A percentile compares a stretch with the other conserved stretches of the same genome.
These are phyloP conservation scores for Peromyscus attwateri DNA, from an alignment of 2,797 vertebrate genomes.

Conservation along the genomic window DNA sequence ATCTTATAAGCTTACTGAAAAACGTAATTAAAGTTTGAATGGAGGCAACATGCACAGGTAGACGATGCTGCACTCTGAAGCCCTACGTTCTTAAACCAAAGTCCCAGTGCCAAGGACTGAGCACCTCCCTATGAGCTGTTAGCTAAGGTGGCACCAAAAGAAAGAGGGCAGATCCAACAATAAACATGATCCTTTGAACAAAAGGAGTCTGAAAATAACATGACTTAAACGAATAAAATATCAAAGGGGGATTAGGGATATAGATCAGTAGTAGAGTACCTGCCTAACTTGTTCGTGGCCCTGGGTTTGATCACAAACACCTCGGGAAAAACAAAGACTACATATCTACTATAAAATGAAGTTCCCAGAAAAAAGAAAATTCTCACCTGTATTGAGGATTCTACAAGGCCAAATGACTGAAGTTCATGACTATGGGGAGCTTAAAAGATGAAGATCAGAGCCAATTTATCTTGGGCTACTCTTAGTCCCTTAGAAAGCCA, in stretches of 20 bases:
- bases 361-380: not conserved
- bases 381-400: not conserved
- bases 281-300: too few species aligned
- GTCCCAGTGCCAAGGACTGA: not conserved
- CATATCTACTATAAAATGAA: not conserved
- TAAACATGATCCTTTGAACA: not conserved
- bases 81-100: not conserved
- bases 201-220: not conserved
- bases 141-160: not conserved
- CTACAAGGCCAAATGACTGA: not conserved
- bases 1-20: not conserved
- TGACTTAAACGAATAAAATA: not conserved
- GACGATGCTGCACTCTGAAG: not conserved
- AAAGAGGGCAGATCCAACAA: not conserved
- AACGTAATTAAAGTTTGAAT: not conserved
- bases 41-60: not conserved
- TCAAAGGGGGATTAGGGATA: not conserved
- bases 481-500: not conserved
- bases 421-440: not conserved
- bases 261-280: too few species aligned
- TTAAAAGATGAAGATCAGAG: not conserved
- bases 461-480: not conserved
- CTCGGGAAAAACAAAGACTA: not conserved
- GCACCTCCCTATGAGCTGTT: not conserved
- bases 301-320: not conserved